Base-by-base conservation (phyloP, 2,888 invertebrate species). In the Nomada ruficornis region DNA sequence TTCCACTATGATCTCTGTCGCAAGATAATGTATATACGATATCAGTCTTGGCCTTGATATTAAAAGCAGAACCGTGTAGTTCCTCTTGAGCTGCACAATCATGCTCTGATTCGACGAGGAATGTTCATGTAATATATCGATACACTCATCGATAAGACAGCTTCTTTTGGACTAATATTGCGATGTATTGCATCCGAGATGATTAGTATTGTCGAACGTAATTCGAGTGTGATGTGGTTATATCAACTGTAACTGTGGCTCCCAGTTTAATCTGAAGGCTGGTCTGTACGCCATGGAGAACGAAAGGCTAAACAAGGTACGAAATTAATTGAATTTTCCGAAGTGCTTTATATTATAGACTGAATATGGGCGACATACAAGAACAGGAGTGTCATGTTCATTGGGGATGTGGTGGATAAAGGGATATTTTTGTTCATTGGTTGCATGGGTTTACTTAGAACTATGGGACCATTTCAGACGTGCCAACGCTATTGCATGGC, bases 321-420 rank as follows among this genome's bases (percentile, higher is more conserved):
- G 10, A 10, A 20, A 11, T 23, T 20, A 4, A 18, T 23, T 13
- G n/a, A 0, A 36, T 9, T 4, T 20, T 44, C 15, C 15, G 15
- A 36, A 36, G 10, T 63, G 26, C 23, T 62, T 80, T 72, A 9
- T 18, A 87, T 36, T 36, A 36, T 36, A 36, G 86, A 9, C 5
- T 42, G 63, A 4, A 67, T 82, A 85, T 92, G 92, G 92, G 82
- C 80, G 20, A 10, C 91, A 57, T 89, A 93, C 60, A 83, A 90
- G 36, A 92, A 90, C 15, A 92, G 91, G 85, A 89, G 91, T 76
- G 91, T 93, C 86, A 94, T 94, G 83, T 94, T 95, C 80, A 83
- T 95, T 9, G 95, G 96, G 0, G 97, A 97, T 93, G 92, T 96
- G 18, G 86, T 97, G 11, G 96, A 97, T 29, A 97, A 97, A 0